Base-by-base conservation (phyloP, 2,797 vertebrate genomes). In the Vespertilio murinus region DNA sequence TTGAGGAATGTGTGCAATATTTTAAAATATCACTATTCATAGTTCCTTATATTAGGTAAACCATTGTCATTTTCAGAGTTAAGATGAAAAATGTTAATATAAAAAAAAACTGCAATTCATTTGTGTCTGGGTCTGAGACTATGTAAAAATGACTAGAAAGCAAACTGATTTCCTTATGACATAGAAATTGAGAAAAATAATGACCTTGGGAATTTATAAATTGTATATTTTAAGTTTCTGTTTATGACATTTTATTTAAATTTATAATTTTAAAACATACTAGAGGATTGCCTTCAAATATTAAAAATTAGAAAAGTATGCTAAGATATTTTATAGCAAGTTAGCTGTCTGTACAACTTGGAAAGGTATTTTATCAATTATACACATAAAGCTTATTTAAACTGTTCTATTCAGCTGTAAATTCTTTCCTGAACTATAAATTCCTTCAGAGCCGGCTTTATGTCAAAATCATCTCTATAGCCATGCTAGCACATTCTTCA, bases 31-130 rank as follows among this genome's bases (percentile, higher is more conserved):
- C 93, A 12, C 28, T 92, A 52, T 95, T 85, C 6, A 35, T 6
- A 0, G 13, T 93, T 83, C 79, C 81, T 94, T 83, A 92, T 49
- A 61, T 59, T 16, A 87, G 5, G 6, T 78, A 93, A 92, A 45
- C 67, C 28, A 95, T 83, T 93, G 45, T 85, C 65, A 90, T 35
- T 82, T 95, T 40, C 78, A 91, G 91, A 97, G 94, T 75, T 67
- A n/a, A 56, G 81, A 95, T 28, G 8, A 85, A 95, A 97, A 95
- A 52, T 20, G 30, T 75, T 86, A 14, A 49, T 49, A 75, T 88
- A 69, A 71, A 69, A 9, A 10, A 9, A 10, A 93, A 93, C 69
- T 95, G 6, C 14, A 71, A 45, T 94, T 4, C 45, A 77, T 96
- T 91, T 95, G 71, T 54, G 4, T 69, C 30, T 95, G 16, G 10